These are phyloP conservation scores for Aphrophora alni DNA, from an alignment of 2,888 invertebrate species.

Conservation along the genomic window DNA sequence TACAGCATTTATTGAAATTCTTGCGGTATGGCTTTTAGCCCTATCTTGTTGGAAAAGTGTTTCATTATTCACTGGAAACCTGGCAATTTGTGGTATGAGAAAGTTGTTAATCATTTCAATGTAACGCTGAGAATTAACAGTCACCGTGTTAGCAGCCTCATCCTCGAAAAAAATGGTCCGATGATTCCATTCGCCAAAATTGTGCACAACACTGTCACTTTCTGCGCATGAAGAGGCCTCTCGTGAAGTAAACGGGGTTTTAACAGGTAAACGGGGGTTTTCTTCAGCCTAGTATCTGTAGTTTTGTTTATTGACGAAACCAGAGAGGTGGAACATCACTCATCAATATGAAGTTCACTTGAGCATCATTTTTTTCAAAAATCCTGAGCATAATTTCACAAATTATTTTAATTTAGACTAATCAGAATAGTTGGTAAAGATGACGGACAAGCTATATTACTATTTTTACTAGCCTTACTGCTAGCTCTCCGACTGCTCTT, in stretches of 20 bases:
- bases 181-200: conserved; percentile 10
- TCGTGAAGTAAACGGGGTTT: not conserved
- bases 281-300: not conserved
- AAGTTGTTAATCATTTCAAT: conserved; percentile 12
- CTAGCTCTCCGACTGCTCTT: no score
- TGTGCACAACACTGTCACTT: conserved; percentile 10
- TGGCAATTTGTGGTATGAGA: not conserved
- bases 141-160: not conserved
- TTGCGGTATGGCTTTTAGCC: conserved; percentile 41
- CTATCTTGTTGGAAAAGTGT: conserved; percentile 44
- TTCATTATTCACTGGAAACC: conserved; percentile 10
- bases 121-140: no score
- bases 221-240: conserved; percentile 11
- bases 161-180: conserved; percentile 2
- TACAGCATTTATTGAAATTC: conserved; percentile 40
- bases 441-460: no score
- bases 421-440: no score
- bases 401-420: no score
- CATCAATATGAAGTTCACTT: conserved; percentile 8
- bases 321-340: conserved; percentile 17
- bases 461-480: no score
- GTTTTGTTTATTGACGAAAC: conserved; percentile 23
- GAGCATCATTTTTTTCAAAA: conserved; percentile 1
- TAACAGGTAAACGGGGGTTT: no score
- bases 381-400: not conserved